Conservation (phyloP, 1,140 invertebrate species). For the Lethrus apterus region DNA sequence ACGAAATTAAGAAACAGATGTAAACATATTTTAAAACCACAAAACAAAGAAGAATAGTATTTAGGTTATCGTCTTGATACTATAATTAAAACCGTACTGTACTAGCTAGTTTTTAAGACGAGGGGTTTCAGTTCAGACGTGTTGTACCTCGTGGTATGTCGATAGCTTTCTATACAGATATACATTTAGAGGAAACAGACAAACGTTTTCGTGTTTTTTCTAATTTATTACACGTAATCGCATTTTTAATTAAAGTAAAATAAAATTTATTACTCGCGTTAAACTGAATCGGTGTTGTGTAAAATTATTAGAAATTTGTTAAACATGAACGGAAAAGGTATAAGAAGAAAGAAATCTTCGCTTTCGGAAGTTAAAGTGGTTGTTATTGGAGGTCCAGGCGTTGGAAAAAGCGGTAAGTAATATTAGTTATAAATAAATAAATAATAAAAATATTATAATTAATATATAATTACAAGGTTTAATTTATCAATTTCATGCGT, state of each 20-base stretch:
- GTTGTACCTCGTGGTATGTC: conserved; percentile 9
- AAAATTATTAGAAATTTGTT: neutral
- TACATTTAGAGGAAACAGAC: conserved; percentile 8
- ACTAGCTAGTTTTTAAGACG: conserved; percentile 14
- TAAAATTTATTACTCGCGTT: neutral
- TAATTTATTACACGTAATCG: conserved; percentile 3
- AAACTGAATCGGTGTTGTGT: too few relatives aligned
- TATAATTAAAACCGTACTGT: conserved; percentile 15
- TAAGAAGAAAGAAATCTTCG: conserved; percentile 81
- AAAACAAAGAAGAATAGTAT: conserved; percentile 13
- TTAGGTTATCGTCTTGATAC: conserved; percentile 16
- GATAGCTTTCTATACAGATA: conserved; percentile 8
- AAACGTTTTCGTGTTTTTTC: conserved; percentile 6
- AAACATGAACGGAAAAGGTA: conserved; percentile 58
- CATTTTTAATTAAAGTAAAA: neutral
- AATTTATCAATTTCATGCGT: too few relatives aligned
- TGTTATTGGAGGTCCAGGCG: conserved; percentile 74
- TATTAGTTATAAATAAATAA: too few relatives aligned
- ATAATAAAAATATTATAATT: too few relatives aligned
- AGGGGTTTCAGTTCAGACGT: conserved; percentile 12
- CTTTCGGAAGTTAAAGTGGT: conserved; percentile 82
- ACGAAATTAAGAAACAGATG: too few relatives aligned
- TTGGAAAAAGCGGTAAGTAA: conserved; percentile 80
- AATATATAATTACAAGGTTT: too few relatives aligned
- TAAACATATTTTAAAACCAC: conserved; percentile 7